Base-by-base conservation (phyloP, 2,888 invertebrate genomes). In the Linyphia triangularis region DNA sequence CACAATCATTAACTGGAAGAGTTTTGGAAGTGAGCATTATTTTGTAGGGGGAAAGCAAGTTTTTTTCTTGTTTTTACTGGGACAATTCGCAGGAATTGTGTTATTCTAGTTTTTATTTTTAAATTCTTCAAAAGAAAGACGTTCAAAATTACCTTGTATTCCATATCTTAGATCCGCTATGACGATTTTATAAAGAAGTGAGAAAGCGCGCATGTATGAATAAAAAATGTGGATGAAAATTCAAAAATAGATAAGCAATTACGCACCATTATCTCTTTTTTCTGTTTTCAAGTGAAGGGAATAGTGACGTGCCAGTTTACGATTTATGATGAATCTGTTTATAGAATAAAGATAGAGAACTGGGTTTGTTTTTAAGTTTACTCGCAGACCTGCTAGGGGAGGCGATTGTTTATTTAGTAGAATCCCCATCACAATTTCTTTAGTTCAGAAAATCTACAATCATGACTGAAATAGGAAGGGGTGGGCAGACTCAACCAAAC, bases 41-140 rank as follows among this genome's bases (percentile, higher is more conserved):
- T 81, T 81, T 81, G 81, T 81, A 59, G 26, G 30, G 19, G 37
- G 59, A 59, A 73, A 40, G 26, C 43, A 65, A 67, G 43, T 67
- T 67, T 22, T 26, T 16, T 28, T 33, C 22, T 19, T 30, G 9
- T 13, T 30, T 16, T 30, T 40, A 5, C 13, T 24, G n/a, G 33
- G 24, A 30, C 22, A 22, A 63, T 77, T 63, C 63, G 37, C 77
- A 40, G 26, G 40, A 40, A 77, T 63, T 63, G 59, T 73, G 16
- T 57, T 33, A 28, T 28, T 63, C 26, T 40, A 6, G 22, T 57
- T 24, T 63, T 77, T 77, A 6, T 63, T 63, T 16, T 77, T n/a
- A 2, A 6, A 22, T 37, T 40, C 2, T 19, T 19, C 19, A 9
- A 7, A 22, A 57, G 51, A 7, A 59, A 28, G 57, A 73, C 30